These are phyloP conservation scores for Linyphia triangularis DNA, from an alignment of 2,888 invertebrate genomes.

Conservation along the genomic window DNA sequence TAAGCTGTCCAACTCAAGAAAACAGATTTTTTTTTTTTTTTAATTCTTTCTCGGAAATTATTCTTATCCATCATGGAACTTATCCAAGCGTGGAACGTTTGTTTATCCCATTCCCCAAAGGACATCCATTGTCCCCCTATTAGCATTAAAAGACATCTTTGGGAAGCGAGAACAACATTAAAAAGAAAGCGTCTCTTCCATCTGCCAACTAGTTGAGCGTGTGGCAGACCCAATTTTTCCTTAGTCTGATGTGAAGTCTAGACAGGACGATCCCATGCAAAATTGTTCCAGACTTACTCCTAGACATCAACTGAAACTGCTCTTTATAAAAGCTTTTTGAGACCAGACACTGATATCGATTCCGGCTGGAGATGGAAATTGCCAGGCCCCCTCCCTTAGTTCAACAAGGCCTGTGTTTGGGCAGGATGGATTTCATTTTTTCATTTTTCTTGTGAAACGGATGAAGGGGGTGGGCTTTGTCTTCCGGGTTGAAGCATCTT, in stretches of 20 bases:
- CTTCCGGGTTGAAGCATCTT: constrained; percentile 12
- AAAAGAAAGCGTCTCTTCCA: not conserved
- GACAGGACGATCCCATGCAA: constrained; percentile 12
- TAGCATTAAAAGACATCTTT: not conserved
- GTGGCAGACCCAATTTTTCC: constrained; percentile 27
- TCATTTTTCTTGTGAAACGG: not conserved
- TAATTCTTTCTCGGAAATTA: not conserved
- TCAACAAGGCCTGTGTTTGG: not conserved
- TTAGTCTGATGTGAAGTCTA: constrained; percentile 23
- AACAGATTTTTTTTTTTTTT: not conserved
- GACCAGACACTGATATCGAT: constrained; percentile 53
- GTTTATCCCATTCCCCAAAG: constrained; percentile 6
- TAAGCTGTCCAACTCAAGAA: not conserved
- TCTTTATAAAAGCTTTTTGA: not conserved
- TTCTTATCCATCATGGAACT: constrained; percentile 10
- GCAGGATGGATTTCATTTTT: not conserved
- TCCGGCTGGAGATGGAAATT: constrained; percentile 39
- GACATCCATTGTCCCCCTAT: constrained; percentile 24
- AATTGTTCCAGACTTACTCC: constrained; percentile 35
- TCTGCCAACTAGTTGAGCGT: constrained; percentile 11
- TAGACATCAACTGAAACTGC: constrained; percentile 33
- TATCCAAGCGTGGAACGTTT: constrained; percentile 14
- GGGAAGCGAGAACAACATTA: not conserved
- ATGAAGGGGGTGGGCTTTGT: not conserved
- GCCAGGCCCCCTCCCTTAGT: not conserved